Conservation (phyloP, 2,797 vertebrate species). For the Lacerta agilis region DNA sequence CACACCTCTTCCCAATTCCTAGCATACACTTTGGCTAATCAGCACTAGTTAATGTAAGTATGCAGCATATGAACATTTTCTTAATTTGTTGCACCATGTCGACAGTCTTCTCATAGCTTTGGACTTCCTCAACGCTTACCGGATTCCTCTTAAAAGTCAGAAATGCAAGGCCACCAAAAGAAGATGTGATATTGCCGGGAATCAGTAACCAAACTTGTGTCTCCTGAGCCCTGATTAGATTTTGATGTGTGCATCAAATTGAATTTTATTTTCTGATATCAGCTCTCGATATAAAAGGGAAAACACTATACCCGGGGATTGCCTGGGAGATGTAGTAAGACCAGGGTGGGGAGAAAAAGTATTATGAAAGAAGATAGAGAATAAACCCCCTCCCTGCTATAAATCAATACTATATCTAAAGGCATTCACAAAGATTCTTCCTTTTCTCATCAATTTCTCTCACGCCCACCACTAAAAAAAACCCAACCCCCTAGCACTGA, state of each 20-base stretch:
- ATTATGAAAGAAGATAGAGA: conserved; percentile 6
- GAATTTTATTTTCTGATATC: conserved; percentile 29
- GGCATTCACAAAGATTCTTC: accelerated
- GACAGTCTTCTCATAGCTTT: conserved; percentile 35
- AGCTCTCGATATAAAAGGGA: accelerated
- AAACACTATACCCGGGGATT: not conserved
- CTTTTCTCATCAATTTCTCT: not conserved
- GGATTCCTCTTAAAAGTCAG: conserved; percentile 1
- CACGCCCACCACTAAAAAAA: no score
- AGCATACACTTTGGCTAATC: conserved; percentile 2
- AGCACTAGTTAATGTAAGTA: conserved; percentile 37
- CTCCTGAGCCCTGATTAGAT: conserved; percentile 3
- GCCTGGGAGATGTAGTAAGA: not conserved
- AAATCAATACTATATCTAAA: conserved; percentile 33
- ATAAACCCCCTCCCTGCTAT: not conserved
- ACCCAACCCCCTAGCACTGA: not conserved
- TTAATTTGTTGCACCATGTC: conserved; percentile 29
- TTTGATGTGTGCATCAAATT: conserved; percentile 19
- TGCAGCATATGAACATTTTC: conserved; percentile 31
- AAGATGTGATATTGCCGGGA: conserved; percentile 1
- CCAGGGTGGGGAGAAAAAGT: conserved; percentile 14
- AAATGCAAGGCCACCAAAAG: conserved; percentile 34
- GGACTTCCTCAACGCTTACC: conserved; percentile 25
- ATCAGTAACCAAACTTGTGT: conserved; percentile 33
- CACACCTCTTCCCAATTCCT: no score